Evolutionary conservation across 2,113 vertebrate genomes (phyloP).

Genomic region (Centropus unirufus): DNA sequence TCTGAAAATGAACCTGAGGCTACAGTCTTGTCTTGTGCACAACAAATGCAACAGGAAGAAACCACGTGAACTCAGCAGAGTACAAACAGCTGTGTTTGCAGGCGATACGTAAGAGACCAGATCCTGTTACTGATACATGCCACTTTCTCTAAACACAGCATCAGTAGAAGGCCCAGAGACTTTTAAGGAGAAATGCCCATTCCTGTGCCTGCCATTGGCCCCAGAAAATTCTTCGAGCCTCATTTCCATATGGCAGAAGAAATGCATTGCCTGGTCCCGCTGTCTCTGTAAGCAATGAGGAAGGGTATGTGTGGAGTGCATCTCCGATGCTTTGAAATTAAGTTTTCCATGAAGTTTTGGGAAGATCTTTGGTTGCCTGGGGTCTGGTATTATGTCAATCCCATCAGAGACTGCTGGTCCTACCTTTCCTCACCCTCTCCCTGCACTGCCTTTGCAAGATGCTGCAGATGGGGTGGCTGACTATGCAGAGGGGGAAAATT

Average conservation of each 20-base stretch:
- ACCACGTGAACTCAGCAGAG: not conserved
- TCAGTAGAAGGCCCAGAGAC: not conserved
- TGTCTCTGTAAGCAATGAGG: not conserved
- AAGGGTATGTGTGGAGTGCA: not conserved
- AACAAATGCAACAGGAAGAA: not conserved
- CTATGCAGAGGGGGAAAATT: not conserved
- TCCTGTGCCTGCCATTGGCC: not conserved
- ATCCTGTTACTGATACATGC: rapidly evolving
- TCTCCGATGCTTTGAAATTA: not conserved
- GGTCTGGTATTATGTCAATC: not conserved
- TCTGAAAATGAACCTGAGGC: not conserved
- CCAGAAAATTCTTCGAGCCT: not conserved
- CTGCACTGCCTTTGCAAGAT: rapidly evolving
- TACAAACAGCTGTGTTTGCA: rapidly evolving
- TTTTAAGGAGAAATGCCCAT: not conserved
- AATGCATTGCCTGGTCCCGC: not conserved
- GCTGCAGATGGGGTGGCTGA: not conserved
- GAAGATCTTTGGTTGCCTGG: not conserved
- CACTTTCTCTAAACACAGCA: not conserved
- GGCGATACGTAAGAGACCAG: not conserved
- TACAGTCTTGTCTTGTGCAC: not conserved
- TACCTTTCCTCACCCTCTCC: not conserved
- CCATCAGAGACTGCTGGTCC: not conserved
- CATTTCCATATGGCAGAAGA: not conserved
- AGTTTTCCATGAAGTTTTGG: not conserved